Evolutionary conservation across 2,888 invertebrate genomes (phyloP).

Genomic region (Plagodis dolabraria): DNA sequence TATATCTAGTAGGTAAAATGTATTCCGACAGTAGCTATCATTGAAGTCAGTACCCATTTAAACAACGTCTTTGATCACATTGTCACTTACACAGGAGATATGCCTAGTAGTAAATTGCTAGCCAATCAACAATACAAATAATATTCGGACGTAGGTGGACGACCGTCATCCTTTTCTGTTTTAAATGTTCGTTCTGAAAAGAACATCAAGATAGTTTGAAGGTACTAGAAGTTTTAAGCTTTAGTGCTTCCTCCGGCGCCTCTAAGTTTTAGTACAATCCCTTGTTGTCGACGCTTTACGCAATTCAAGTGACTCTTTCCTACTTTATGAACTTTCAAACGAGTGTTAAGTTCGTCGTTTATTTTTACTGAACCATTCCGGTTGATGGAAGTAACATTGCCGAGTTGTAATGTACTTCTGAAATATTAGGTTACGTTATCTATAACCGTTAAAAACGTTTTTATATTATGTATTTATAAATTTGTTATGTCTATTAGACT

Average conservation of each 20-base stretch:
- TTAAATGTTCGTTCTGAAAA: not conserved
- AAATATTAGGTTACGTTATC: not conserved
- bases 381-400: not conserved
- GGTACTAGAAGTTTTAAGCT: constrained; percentile 34
- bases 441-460: too few species aligned
- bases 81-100: too few species aligned
- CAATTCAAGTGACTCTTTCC: constrained; percentile 15
- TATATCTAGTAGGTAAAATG: too few species aligned
- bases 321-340: constrained; percentile 18
- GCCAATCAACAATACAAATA: too few species aligned
- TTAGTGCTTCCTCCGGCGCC: constrained; percentile 31
- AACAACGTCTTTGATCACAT: too few species aligned
- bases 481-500: too few species aligned
- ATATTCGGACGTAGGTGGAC: too few species aligned
- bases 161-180: too few species aligned
- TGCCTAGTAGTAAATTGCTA: too few species aligned
- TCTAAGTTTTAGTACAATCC: constrained; percentile 20
- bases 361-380: constrained; percentile 10
- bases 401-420: not conserved
- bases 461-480: too few species aligned
- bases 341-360: constrained; percentile 13
- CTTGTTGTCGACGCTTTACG: constrained; percentile 28
- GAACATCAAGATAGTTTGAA: constrained; percentile 10
- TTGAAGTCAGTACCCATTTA: too few species aligned
- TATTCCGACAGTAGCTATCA: too few species aligned